Evolutionary conservation across 2,113 vertebrate species (phyloP), one percentile per base, ranked within the genome.

Genomic region (Oryzias javanicus): DNA sequence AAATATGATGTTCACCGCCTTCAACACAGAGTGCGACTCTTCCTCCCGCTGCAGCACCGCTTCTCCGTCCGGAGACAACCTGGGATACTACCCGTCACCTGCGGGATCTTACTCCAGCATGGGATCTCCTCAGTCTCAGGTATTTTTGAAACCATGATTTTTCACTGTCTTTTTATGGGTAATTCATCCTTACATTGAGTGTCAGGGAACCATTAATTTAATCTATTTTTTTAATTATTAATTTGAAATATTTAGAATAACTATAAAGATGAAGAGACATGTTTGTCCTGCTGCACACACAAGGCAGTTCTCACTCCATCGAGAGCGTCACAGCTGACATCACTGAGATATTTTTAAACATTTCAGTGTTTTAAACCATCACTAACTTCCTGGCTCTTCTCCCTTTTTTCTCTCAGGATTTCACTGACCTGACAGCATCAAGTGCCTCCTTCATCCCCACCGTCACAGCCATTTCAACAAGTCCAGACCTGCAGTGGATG

Each of bases 31-130:
- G 44, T 94, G 95, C 80, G 97, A 97, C 74, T 81, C 94, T 1
- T 95, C 95, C 57, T 98, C 96, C 25, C 95, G 95, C 81, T 98
- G 96, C 91, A 98, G 95, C 88, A 96, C 94, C 67, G 95, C 96
- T 59, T 98, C 95, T 22, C 95, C 94, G 14, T 92, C 92, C 14
- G 92, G 88, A 49, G 95, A 98, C 75, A 95, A 84, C 19, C 79
- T 92, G 44, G 91, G 90, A 49, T 97, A 96, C 60, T 95, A 93
- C 54, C 91, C 91, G 0, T 97, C 95, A 1, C 87, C 90, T 5
- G 93, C 94, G 0, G 94, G 93, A 54, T 96, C 95, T 10, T 96
- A 94, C 67, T 94, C 94, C 60, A 94, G 94, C 82, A 88, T 96
- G 84, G 94, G 92, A 14, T 97, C 95, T 4, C 94, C 95, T 10